Percentiles rank a stretch among this genome's conserved stretches.
Evolutionary conservation across 2,797 vertebrate species (phyloP).

Genomic region (Dipus sagitta): DNA sequence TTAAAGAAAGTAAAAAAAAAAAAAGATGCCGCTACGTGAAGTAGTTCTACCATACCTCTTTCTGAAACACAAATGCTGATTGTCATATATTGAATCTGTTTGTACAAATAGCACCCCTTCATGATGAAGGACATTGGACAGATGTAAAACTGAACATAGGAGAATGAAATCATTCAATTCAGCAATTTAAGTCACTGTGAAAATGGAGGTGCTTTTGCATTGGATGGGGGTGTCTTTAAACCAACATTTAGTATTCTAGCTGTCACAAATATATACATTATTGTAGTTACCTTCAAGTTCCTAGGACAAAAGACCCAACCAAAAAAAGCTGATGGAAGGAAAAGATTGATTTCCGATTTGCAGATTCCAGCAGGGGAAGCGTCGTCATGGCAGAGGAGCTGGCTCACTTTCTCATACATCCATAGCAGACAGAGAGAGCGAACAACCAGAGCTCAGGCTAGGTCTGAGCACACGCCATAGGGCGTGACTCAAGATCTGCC

Average conservation of each 20-base stretch:
- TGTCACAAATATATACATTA: neutral
- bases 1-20: neutral
- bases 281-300: too few species aligned
- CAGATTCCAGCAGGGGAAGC: too few species aligned
- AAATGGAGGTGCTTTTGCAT: neutral
- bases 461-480: too few species aligned
- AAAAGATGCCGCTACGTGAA: neutral
- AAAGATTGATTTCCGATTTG: too few species aligned
- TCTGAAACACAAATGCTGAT: neutral
- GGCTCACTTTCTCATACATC: too few species aligned
- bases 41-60: neutral
- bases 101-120: neutral
- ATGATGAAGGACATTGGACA: neutral
- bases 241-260: neutral
- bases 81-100: neutral
- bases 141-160: neutral
- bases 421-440: too few species aligned
- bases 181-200: neutral
- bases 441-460: too few species aligned
- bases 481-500: too few species aligned
- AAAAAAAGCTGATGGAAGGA: too few species aligned
- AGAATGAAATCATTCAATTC: neutral
- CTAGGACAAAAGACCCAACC: too few species aligned
- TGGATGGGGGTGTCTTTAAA: neutral
- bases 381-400: too few species aligned